Base-by-base conservation (phyloP, 1,140 invertebrate genomes). In the Coenobita brevimanus region DNA sequence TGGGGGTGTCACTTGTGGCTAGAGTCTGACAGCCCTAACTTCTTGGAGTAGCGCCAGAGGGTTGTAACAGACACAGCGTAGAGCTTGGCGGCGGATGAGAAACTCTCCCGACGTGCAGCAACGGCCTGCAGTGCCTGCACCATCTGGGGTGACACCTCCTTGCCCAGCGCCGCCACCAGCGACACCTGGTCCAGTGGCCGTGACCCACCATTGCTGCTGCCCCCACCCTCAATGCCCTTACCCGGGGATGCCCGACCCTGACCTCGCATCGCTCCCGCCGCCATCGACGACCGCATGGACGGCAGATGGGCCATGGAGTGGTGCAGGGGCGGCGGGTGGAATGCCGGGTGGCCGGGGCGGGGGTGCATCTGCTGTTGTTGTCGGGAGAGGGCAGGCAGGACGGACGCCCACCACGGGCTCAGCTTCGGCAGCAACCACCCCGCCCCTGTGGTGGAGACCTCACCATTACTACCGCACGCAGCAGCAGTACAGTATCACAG, bases 21-120 rank as follows among this genome's bases (percentile, higher is more conserved):
- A 60, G 73, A 38, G 24, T 89, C 88, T 41, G 88, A 80, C 15
- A 89, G 79, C 57, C 89, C 89, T n/a, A 85, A 54, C 43, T 90
- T 89, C 67, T 90, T 90, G 69, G 85, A 91, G 82, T 91, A 89
- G 36, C 90, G 90, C 90, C 90, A 91, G 24, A 91, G 88, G 6
- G 90, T 91, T 4, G 90, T 90, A 38, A 90, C 89, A n/a, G 88
- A 89, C 17, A 91, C 90, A 4, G 87, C 75, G 86, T 90, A 90
- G 54, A 89, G 82, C 84, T 91, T 91, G 67, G 89, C 90, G 21
- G 90, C 90, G n/a, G 87, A 88, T 41, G 89, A 91, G 81, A 91
- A 91, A 54, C 90, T 90, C 81, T 90, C 89, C 46, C 89, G 81
- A 17, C 89, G 79, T 21, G 89, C 85, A 10, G 89, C 90, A 8